Conservation (phyloP, 2,888 invertebrate genomes). For the Lepidocyrtinus sp. region DNA sequence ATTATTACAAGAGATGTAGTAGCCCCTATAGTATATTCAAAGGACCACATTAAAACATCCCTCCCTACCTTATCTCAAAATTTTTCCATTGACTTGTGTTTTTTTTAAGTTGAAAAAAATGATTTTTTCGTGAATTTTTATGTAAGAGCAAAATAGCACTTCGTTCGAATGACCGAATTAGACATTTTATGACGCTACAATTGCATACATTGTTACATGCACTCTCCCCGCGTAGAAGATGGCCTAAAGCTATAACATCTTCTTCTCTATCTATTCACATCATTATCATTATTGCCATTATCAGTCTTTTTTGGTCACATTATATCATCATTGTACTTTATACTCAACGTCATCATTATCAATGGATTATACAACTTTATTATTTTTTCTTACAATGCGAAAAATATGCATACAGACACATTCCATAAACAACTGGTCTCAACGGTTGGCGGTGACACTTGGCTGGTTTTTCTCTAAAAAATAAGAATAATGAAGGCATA, state of each 20-base stretch:
- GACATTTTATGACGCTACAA: neutral
- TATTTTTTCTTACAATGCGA: neutral
- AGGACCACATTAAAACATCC: neutral
- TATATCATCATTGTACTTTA: conserved; percentile 6
- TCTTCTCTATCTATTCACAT: no score
- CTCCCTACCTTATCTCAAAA: no score
- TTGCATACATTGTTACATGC: neutral
- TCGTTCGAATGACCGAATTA: neutral
- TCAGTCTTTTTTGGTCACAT: conserved; percentile 15
- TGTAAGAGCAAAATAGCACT: neutral
- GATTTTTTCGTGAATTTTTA: neutral
- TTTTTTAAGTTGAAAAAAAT: neutral
- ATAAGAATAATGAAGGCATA: neutral
- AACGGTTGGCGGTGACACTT: neutral
- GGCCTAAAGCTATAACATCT: neutral
- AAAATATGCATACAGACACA: neutral
- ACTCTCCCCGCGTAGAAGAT: neutral
- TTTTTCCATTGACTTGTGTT: neutral
- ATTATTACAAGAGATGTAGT: neutral
- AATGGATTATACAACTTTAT: conserved; percentile 44
- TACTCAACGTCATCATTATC: conserved; percentile 26
- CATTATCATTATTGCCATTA: conserved; percentile 33
- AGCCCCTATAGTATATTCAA: no score
- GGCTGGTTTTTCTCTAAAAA: neutral
- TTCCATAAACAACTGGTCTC: neutral